Evolutionary conservation across 2,888 invertebrate genomes (phyloP).

Genomic region (Lycocerus yunnanus): DNA sequence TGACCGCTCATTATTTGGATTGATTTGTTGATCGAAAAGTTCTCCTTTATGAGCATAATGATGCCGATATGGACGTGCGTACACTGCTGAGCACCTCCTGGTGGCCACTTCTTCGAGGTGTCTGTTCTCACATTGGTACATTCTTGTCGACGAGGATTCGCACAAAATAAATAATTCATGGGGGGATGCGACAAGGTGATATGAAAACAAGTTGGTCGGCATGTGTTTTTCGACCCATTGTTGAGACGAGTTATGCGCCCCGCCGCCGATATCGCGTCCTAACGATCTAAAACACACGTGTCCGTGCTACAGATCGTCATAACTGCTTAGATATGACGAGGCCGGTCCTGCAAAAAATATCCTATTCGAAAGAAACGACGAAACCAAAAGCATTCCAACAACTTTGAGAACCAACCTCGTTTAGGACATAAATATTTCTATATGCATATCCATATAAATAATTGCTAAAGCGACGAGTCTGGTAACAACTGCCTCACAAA

Average conservation of each 20-base stretch:
- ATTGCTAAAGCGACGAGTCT: conserved; percentile 36
- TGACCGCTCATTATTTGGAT: conserved; percentile 36
- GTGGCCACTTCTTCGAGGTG: conserved; percentile 42
- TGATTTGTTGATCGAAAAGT: conserved; percentile 34
- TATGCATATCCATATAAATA: conserved; percentile 41
- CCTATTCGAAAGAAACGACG: conserved; percentile 1
- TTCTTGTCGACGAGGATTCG: conserved; percentile 41
- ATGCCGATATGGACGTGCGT: conserved; percentile 32
- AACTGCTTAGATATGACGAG: conserved; percentile 41
- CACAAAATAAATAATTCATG: conserved; percentile 53
- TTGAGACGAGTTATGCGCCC: conserved; percentile 53
- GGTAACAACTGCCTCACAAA: conserved; percentile 46
- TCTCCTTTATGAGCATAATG: conserved; percentile 32
- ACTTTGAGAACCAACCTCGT: conserved; percentile 10
- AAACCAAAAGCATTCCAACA: conserved; percentile 17
- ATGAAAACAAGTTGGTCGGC: conserved; percentile 53
- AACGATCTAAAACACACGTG: conserved; percentile 50
- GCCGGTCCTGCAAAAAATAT: conserved; percentile 27
- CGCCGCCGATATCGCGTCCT: conserved; percentile 49
- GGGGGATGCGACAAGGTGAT: conserved; percentile 50
- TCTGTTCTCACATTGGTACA: conserved; percentile 43
- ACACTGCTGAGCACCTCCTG: conserved; percentile 33
- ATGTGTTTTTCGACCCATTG: conserved; percentile 54
- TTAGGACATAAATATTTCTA: conserved; percentile 36
- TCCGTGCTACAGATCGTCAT: conserved; percentile 51